phyloP scores from a whole-genome alignment of 2,113 vertebrate species.

The Halichoerus grypus region DNA sequence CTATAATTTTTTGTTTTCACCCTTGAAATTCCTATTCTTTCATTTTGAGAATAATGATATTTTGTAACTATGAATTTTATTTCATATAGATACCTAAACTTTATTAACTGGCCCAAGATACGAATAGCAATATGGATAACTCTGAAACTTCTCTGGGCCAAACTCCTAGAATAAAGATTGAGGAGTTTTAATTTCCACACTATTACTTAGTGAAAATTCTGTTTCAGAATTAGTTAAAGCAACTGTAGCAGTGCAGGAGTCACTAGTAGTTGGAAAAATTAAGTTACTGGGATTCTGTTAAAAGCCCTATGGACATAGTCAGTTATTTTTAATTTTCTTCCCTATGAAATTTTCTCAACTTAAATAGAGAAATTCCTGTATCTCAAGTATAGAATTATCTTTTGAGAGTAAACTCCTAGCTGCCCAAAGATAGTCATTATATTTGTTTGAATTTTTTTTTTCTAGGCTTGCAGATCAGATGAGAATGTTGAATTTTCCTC shows the following conservation, averaged over 20 bases:
- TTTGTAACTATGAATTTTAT: slow-evolving; percentile 41
- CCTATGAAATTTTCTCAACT: not conserved
- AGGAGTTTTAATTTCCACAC: slow-evolving; percentile 10
- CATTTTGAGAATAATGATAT: slow-evolving; percentile 55
- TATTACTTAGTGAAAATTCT: slow-evolving; percentile 2
- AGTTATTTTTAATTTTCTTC: slow-evolving; percentile 42
- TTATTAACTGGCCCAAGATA: not conserved
- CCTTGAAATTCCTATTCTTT: slow-evolving; percentile 17
- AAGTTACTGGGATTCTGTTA: not conserved
- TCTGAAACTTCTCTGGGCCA: not conserved
- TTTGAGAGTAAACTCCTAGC: slow-evolving; percentile 46
- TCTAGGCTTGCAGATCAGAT: slow-evolving; percentile 96
- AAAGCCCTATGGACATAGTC: not conserved
- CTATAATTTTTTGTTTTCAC: slow-evolving; percentile 53
- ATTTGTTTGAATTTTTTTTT: slow-evolving; percentile 66
- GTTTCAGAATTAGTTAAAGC: slow-evolving; percentile 61
- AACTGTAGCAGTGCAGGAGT: not conserved
- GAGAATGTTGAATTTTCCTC: slow-evolving; percentile 96
- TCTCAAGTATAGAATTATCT: not conserved
- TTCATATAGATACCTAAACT: slow-evolving; percentile 34
- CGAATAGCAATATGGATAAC: not conserved
- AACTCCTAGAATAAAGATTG: not conserved
- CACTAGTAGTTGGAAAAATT: slow-evolving; percentile 18
- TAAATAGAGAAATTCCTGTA: not conserved
- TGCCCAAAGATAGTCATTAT: not conserved